Percentiles rank a stretch among this genome's conserved stretches.
Evolutionary conservation across 2,113 vertebrate genomes (phyloP).

Genomic region (Setophaga kirtlandii): DNA sequence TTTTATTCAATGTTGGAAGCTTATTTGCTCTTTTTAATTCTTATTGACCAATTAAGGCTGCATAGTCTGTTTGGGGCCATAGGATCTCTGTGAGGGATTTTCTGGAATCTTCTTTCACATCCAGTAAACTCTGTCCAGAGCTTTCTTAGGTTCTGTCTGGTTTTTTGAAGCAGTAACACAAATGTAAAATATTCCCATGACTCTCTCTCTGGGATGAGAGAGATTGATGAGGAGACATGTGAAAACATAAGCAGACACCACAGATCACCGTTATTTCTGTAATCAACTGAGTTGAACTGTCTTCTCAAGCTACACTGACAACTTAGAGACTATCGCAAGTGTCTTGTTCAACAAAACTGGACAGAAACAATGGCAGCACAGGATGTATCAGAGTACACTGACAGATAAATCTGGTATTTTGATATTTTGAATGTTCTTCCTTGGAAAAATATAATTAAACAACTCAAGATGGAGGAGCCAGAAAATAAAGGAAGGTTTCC

Average conservation of each 20-base stretch:
- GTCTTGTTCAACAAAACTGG: not conserved
- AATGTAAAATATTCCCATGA: not conserved
- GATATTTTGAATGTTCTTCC: not conserved
- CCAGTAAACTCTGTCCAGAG: not conserved
- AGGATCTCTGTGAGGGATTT: not conserved
- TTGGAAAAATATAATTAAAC: not conserved
- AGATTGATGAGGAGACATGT: not conserved
- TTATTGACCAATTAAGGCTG: not conserved
- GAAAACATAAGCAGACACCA: not conserved
- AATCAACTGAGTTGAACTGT: not conserved
- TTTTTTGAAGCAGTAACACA: not conserved
- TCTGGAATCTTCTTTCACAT: not conserved
- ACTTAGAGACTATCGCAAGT: not conserved
- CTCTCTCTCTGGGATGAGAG: not conserved
- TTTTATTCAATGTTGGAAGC: not conserved
- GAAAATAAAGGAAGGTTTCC: not conserved
- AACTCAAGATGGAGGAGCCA: not conserved
- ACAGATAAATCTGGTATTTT: not conserved
- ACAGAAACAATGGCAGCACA: not conserved
- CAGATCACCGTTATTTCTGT: not conserved
- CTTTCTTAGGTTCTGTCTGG: not conserved
- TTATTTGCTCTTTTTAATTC: not conserved
- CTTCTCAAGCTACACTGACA: not conserved
- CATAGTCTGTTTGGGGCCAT: not conserved
- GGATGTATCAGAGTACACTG: not conserved